Evolutionary conservation across 2,797 vertebrate species (phyloP), one percentile per base, ranked within the genome.

Genomic region (Arctocebus calabarensis): DNA sequence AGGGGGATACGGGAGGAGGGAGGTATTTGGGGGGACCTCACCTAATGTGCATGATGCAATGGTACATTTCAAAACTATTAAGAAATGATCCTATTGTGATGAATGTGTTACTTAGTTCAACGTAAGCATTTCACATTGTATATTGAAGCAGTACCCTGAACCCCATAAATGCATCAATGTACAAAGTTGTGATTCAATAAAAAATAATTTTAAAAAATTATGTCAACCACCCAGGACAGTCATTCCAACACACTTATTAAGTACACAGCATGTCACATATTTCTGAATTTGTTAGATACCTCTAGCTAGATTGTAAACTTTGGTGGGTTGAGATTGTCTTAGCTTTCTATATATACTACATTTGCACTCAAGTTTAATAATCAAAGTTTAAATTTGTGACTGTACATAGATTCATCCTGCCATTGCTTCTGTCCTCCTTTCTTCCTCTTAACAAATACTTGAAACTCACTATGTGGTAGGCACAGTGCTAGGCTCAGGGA

Each of bases 281-380:
- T 75, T 96, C 66, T 92, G 61, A 95, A 74, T 88, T 78, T 40
- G 17, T 84, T 61, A 85, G 20, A 84, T 71, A 45, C 0, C 27
- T 20, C 22, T n/a, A 68, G 16, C 27, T 52, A 90, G 61, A 82
- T 0, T 62, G 6, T 61, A 68, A 86, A 34, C 10, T 89, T 74
- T 82, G 74, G 40, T 73, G 29, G 52, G 77, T 23, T 86, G 32
- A 84, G 8, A 6, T 74, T 62, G 25, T 37, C 52, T 70, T 70
- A 68, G 64, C 29, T 66, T 83, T 79, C 78, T 83, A 48, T 75
- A 57, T 68, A 64, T 9, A 40, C 17, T 82, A 78, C 79, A 68
- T 29, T 59, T 48, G 37, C 22, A 48, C 22, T 84, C 14, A 16
- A 52, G 48, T 52, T 52, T 52, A 52, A 52, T 52, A 52, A 52